A percentile compares a stretch with the other conserved stretches of the same genome.
These are phyloP conservation scores for Notocelia uddmanniana DNA, from an alignment of 2,888 invertebrate genomes.

Conservation along the genomic window DNA sequence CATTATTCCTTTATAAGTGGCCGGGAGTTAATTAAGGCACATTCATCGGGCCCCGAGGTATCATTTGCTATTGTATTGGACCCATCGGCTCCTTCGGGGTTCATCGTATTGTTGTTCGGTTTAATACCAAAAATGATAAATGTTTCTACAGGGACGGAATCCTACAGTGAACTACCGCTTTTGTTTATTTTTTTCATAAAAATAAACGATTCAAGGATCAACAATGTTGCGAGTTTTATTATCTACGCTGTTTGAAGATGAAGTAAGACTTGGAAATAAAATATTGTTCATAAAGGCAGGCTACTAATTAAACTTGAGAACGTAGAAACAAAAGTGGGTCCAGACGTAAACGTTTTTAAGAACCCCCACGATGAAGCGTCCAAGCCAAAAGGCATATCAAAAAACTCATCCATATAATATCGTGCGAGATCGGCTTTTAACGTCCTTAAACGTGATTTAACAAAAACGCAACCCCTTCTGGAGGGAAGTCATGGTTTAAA, in stretches of 20 bases:
- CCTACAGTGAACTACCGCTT: conserved; percentile 62
- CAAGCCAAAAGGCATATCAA: conserved; percentile 63
- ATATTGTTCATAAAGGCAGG: conserved; percentile 63
- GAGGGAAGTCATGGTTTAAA: conserved; percentile 80
- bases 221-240: conserved; percentile 33
- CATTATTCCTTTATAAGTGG: conserved; percentile 77
- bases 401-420: conserved; percentile 72
- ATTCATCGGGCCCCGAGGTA: conserved; percentile 80
- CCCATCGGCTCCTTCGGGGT: conserved; percentile 80
- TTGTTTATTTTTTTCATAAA: conserved; percentile 44
- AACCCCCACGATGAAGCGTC: conserved; percentile 77
- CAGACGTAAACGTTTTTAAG: conserved; percentile 69
- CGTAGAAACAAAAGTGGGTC: conserved; percentile 72
- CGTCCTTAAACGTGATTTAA: conserved; percentile 74
- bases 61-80: conserved; percentile 83
- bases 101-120: conserved; percentile 74
- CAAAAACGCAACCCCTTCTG: conserved; percentile 83
- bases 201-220: conserved; percentile 39
- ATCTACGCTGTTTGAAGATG: conserved; percentile 15
- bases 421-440: conserved; percentile 70
- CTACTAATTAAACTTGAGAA: conserved; percentile 78
- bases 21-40: conserved; percentile 81
- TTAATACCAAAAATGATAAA: conserved; percentile 86
- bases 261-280: conserved; percentile 40
- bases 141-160: conserved; percentile 72